Evolutionary conservation across 2,113 vertebrate species (phyloP), one percentile per base, ranked within the genome.

Genomic region (Melospiza melodia): DNA sequence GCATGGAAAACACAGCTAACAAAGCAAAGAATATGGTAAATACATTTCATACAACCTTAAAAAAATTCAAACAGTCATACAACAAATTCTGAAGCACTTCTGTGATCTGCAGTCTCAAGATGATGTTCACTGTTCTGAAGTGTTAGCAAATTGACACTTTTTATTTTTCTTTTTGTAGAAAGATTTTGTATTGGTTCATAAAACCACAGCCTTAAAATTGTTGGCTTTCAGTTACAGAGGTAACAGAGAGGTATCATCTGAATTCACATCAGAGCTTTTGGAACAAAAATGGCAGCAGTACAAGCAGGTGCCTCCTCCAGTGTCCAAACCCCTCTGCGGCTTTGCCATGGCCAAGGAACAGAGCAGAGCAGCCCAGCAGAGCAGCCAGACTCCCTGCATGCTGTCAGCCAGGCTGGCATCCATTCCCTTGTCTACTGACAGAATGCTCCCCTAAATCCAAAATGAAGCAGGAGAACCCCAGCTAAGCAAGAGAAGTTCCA

Each of bases 191-290:
- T 71, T 91, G 93, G 97, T 94, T 97, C 97, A 90, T 90, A 97
- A 97, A 97, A 97, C 94, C 94, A 97, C 89, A 96, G 95, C 93
- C 96, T 97, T 92, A 94, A 98, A 98, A 96, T 62, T 48, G 96
- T 97, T 98, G 97, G 97, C 97, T 97, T 97, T 97, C 85, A 90
- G 88, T 97, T 96, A 96, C 88, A 96, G 97, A 98, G 97, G 97
- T 98, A 98, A 98, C 96, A 95, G 93, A 97, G 98, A 98, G 97
- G 97, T 97, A 97, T 96, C 87, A 96, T 96, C 86, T 97, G 97
- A 98, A 97, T 54, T 94, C 77, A 97, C 92, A 97, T 97, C 97
- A 97, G 95, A 97, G 95, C 90, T 96, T 95, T 96, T 61, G 94
- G 68, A 93, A 78, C 96, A 59, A 30, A 51, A 57, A 97, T 96